phyloP scores from a whole-genome alignment of 2,113 vertebrate species.

The Psilopsiagon aurifrons region DNA sequence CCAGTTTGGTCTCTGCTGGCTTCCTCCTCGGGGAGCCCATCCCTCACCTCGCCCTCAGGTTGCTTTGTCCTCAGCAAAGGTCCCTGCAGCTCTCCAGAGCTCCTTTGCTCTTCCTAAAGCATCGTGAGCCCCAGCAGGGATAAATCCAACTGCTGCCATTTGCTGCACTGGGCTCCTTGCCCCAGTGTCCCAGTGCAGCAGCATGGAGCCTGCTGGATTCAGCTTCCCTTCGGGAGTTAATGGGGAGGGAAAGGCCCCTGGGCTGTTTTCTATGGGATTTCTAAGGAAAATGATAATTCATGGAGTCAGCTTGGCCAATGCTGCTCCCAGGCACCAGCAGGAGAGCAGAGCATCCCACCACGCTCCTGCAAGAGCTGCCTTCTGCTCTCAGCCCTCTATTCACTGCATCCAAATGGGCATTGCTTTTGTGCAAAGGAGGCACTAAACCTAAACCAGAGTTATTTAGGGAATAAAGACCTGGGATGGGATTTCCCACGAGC shows the following conservation, averaged over 20 bases:
- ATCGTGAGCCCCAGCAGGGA: not conserved
- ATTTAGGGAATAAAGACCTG: rapidly evolving
- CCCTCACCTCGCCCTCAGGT: rapidly evolving
- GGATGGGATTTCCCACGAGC: not conserved
- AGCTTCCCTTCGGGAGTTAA: rapidly evolving
- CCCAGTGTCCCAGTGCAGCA: not conserved
- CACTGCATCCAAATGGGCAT: rapidly evolving
- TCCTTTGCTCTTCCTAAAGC: not conserved
- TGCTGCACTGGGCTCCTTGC: not conserved
- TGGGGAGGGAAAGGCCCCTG: not conserved
- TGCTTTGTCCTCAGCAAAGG: not conserved
- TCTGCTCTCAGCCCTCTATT: not conserved
- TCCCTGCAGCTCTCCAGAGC: not conserved
- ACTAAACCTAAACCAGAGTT: not conserved
- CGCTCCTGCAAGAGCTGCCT: not conserved
- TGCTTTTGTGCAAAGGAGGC: not conserved
- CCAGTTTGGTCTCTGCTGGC: not conserved
- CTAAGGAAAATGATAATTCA: not conserved
- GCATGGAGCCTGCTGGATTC: not conserved
- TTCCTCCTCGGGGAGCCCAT: not conserved
- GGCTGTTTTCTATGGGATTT: not conserved
- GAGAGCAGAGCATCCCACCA: not conserved
- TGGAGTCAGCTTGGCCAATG: not conserved
- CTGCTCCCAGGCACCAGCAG: rapidly evolving
- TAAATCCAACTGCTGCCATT: not conserved